Evolutionary conservation across 1,140 invertebrate genomes (phyloP).

Genomic region (Parasteatoda tepidariorum): DNA sequence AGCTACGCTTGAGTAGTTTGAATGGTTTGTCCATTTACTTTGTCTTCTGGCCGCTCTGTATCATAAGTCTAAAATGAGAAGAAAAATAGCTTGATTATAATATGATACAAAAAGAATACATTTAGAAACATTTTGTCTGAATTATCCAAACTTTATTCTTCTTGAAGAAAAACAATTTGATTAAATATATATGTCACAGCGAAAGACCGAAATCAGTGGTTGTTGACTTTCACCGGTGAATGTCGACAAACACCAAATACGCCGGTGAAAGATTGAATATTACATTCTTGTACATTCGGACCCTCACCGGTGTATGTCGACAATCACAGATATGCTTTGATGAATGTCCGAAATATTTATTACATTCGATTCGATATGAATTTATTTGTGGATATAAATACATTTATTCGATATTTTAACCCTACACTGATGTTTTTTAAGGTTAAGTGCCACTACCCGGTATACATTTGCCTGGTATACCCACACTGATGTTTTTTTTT

Average conservation of each 20-base stretch:
- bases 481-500: too few species aligned
- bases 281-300: background rate
- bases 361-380: too few species aligned
- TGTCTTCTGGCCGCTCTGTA: constrained; percentile 60
- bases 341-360: too few species aligned
- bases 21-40: constrained; percentile 58
- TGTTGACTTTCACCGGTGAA: background rate
- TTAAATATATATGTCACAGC: too few species aligned
- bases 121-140: background rate
- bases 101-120: background rate
- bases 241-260: background rate
- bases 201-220: background rate
- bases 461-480: background rate
- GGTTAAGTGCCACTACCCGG: too few species aligned
- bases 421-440: too few species aligned
- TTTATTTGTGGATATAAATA: too few species aligned
- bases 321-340: too few species aligned
- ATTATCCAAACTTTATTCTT: background rate
- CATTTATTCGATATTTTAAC: too few species aligned
- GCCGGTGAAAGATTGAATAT: too few species aligned
- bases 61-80: constrained; percentile 62
- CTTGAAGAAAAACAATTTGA: background rate
- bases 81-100: background rate
- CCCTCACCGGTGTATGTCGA: too few species aligned
- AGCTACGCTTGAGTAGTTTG: constrained; percentile 58